phyloP scores from a whole-genome alignment of 2,888 invertebrate genomes.

The Hirtodrosophila duncani region DNA sequence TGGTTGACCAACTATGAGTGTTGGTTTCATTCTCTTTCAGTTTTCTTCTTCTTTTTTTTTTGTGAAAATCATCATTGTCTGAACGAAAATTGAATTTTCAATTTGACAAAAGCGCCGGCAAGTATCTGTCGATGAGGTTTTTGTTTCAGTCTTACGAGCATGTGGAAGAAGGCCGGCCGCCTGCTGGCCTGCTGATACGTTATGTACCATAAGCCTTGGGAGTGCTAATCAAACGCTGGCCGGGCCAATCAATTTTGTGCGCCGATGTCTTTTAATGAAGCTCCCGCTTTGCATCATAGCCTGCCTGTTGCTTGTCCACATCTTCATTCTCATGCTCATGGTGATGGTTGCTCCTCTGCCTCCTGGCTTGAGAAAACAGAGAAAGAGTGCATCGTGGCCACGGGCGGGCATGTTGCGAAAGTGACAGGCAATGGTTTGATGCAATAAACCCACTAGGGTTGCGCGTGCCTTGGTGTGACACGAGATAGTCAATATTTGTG shows the following conservation, averaged over 20 bases:
- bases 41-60: not conserved
- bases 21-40: not conserved
- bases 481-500: no score
- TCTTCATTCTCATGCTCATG: no score
- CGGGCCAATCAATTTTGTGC: constrained; percentile 57
- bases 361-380: no score
- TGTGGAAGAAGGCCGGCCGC: not conserved
- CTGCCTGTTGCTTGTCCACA: constrained; percentile 42
- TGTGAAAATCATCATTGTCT: constrained; percentile 34
- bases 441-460: no score
- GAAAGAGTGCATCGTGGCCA: no score
- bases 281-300: constrained; percentile 8
- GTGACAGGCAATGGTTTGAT: no score
- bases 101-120: constrained; percentile 25
- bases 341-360: no score
- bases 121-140: not conserved
- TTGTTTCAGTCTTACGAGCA: not conserved
- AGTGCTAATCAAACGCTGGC: constrained; percentile 57
- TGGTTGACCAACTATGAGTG: constrained; percentile 34
- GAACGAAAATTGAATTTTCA: constrained; percentile 58
- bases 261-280: constrained; percentile 56
- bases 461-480: no score
- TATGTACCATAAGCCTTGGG: constrained; percentile 55
- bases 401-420: no score
- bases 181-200: constrained; percentile 50